Conservation (phyloP, 2,888 invertebrate species). For the Odontothrips loti region DNA sequence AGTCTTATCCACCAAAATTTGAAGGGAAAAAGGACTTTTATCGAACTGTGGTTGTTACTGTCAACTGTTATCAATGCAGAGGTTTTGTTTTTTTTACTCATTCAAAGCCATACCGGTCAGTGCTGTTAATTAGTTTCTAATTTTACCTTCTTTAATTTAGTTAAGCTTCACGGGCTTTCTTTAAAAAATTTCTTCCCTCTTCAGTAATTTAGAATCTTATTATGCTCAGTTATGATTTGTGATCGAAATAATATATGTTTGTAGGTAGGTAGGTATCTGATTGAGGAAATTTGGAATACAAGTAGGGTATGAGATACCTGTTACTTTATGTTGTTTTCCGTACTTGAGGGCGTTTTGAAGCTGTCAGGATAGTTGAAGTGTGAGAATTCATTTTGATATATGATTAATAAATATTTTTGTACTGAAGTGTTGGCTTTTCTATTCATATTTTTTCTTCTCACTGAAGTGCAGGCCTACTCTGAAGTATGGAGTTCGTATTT, state of each 20-base stretch:
- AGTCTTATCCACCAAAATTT: background rate
- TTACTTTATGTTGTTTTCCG: background rate
- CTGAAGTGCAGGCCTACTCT: background rate
- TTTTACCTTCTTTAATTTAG: background rate
- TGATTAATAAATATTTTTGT: slow-evolving; percentile 27
- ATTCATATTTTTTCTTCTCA: background rate
- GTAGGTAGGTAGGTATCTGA: slow-evolving; percentile 7
- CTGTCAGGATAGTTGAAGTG: slow-evolving; percentile 15
- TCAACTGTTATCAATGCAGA: background rate
- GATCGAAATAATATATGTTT: slow-evolving; percentile 7
- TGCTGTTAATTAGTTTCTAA: slow-evolving; percentile 20
- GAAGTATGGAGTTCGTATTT: background rate
- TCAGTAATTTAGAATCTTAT: slow-evolving; percentile 6
- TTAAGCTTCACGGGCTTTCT: background rate
- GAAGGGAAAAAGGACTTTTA: background rate
- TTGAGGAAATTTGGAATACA: background rate
- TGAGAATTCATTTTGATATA: slow-evolving; percentile 25
- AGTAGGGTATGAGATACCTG: background rate
- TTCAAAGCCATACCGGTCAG: background rate
- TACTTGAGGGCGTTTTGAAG: background rate
- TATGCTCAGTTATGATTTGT: slow-evolving; percentile 26
- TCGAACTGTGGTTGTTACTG: slow-evolving; percentile 1
- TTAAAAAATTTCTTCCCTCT: background rate
- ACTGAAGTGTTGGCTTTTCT: slow-evolving; percentile 20
- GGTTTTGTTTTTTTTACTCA: background rate